Evolutionary conservation across 2,797 vertebrate species (phyloP).

Genomic region (Lepilemur ruficaudatus): DNA sequence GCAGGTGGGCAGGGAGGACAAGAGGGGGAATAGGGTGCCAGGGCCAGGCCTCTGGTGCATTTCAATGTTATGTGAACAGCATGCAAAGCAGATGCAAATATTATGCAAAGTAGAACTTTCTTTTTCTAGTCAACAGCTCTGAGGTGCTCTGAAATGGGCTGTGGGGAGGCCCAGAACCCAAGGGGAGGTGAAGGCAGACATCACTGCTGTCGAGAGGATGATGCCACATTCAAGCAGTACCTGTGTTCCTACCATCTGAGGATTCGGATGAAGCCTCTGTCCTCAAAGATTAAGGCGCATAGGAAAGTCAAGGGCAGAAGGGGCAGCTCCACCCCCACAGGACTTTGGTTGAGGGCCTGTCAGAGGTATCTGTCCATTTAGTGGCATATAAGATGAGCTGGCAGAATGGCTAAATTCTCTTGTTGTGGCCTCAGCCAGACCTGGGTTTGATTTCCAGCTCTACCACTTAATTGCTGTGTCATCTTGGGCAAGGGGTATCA

Average conservation of each 20-base stretch:
- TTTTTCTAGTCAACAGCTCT: constrained; percentile 55
- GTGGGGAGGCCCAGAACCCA: not conserved
- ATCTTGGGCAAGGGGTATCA: not conserved
- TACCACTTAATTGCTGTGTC: not conserved
- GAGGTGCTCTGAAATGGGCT: constrained; percentile 50
- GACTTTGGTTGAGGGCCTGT: not conserved
- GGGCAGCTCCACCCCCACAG: not conserved
- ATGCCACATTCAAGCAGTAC: not conserved
- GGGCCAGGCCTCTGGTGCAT: not conserved
- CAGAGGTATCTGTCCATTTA: not conserved
- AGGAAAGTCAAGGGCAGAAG: not conserved
- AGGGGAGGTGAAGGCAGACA: not conserved
- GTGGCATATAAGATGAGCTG: not conserved
- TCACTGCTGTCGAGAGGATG: not conserved
- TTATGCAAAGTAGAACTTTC: constrained; percentile 60
- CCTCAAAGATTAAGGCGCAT: not conserved
- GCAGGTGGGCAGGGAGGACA: not conserved
- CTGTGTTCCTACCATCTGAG: not conserved
- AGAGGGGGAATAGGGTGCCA: not conserved
- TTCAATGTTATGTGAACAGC: constrained; percentile 45
- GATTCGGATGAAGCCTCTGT: not conserved
- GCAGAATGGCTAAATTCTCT: not conserved
- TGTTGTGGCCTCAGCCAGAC: not conserved
- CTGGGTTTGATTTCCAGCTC: constrained; percentile 41
- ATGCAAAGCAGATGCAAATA: constrained; percentile 68